Percentiles rank a stretch among this genome's conserved stretches.
phyloP scores from a whole-genome alignment of 2,113 vertebrate species.

The Microcebus lehilahytsara region DNA sequence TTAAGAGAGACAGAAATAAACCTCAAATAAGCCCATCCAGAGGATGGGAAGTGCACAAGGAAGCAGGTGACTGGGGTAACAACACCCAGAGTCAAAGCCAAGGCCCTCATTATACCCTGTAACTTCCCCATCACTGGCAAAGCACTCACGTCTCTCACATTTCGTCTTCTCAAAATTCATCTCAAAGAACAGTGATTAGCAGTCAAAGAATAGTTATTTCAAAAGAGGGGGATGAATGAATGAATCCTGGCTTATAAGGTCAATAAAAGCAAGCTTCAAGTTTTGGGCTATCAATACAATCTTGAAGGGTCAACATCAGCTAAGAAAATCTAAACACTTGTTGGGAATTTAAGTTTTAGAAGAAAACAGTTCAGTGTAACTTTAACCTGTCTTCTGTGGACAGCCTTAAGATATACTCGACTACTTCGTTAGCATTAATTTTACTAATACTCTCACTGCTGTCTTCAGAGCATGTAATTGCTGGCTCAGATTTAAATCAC shows the following conservation, averaged over 20 bases:
- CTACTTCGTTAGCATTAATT: neutral
- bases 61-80: neutral
- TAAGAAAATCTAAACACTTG: conserved; percentile 12
- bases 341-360: conserved; percentile 20
- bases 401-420: neutral
- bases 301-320: neutral
- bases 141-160: neutral
- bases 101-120: neutral
- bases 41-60: neutral
- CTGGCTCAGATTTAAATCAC: neutral
- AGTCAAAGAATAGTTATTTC: neutral
- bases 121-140: neutral
- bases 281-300: neutral
- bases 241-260: neutral
- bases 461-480: neutral
- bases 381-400: neutral
- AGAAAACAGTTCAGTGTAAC: neutral
- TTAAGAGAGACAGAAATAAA: conserved; percentile 38
- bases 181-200: neutral
- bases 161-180: neutral
- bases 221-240: neutral
- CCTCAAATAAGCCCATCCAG: neutral
- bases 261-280: conserved; percentile 6
- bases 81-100: neutral
- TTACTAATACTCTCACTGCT: neutral